Evolutionary conservation across 1,140 invertebrate species (phyloP).

Genomic region (Drosophila chauvacae): DNA sequence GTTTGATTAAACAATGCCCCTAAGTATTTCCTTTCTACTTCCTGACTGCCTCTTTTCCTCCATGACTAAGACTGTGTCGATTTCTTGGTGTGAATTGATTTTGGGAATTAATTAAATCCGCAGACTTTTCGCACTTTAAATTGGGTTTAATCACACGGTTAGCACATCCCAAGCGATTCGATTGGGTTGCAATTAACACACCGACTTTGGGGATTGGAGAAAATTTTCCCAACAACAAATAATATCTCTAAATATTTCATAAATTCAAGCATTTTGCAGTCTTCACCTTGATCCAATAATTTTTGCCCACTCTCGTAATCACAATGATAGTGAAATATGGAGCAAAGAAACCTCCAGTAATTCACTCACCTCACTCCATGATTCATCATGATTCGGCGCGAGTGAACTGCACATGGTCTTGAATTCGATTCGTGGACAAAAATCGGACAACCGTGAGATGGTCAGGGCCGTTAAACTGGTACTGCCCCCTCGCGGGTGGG

Average conservation of each 20-base stretch:
- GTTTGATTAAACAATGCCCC: neutral
- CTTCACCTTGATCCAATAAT: slow-evolving; percentile 42
- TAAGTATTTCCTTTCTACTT: neutral
- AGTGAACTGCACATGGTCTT: slow-evolving; percentile 52
- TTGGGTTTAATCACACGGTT: slow-evolving; percentile 33
- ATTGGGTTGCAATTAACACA: slow-evolving; percentile 43
- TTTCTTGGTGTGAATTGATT: slow-evolving; percentile 15
- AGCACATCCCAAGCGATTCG: slow-evolving; percentile 31
- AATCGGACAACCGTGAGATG: slow-evolving; percentile 62
- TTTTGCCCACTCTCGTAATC: slow-evolving; percentile 29
- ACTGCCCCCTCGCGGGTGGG: neutral
- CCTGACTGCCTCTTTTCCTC: neutral
- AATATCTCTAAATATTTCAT: neutral
- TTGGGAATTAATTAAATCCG: slow-evolving; percentile 7
- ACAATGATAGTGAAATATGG: slow-evolving; percentile 28
- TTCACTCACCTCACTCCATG: slow-evolving; percentile 31
- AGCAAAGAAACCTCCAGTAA: slow-evolving; percentile 29
- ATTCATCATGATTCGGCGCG: slow-evolving; percentile 11
- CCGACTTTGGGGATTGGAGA: neutral
- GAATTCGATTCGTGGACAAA: slow-evolving; percentile 49
- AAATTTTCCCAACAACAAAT: slow-evolving; percentile 1
- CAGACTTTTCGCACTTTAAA: slow-evolving; percentile 35
- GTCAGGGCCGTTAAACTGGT: slow-evolving; percentile 64
- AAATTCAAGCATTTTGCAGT: slow-evolving; percentile 6
- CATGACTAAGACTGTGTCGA: slow-evolving; percentile 14